Percentiles rank a stretch among this genome's conserved stretches.
phyloP scores from a whole-genome alignment of 23 tunicate species.

The Pegea sp. region DNA sequence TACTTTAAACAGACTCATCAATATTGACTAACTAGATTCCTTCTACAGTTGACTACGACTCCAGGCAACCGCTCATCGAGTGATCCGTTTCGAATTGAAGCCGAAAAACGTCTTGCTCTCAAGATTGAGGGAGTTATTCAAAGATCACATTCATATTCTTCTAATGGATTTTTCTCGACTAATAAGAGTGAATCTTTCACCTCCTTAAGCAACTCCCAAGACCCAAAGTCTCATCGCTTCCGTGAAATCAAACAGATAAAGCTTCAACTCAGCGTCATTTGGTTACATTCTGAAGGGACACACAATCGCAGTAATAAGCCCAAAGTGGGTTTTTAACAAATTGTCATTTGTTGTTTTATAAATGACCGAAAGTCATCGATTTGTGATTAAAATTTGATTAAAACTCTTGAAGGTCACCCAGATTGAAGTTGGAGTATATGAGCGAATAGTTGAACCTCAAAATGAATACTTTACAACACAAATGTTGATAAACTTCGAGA shows the following conservation, averaged over 20 bases:
- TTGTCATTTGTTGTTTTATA: too few species aligned
- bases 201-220: not conserved
- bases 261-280: conserved; percentile 22
- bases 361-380: too few species aligned
- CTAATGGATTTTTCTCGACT: not conserved
- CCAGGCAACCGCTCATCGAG: conserved; percentile 48
- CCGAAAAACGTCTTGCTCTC: conserved; percentile 42
- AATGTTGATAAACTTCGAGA: conserved; percentile 37
- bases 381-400: too few species aligned
- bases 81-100: conserved; percentile 51
- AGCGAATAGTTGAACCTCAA: conserved; percentile 57
- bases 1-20: not conserved
- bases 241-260: not conserved
- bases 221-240: not conserved
- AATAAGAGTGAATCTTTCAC: not conserved
- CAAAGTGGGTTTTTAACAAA: too few species aligned
- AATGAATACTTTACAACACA: conserved; percentile 77
- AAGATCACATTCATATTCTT: conserved; percentile 8
- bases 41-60: conserved; percentile 43
- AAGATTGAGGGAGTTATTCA: conserved; percentile 85
- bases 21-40: not conserved
- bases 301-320: too few species aligned
- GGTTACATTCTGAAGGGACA: too few species aligned
- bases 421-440: conserved; percentile 4
- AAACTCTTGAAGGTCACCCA: too few species aligned